Base-by-base conservation (phyloP, 53 echinoderm and acorn worm species). In the Echinarachnius parma region DNA sequence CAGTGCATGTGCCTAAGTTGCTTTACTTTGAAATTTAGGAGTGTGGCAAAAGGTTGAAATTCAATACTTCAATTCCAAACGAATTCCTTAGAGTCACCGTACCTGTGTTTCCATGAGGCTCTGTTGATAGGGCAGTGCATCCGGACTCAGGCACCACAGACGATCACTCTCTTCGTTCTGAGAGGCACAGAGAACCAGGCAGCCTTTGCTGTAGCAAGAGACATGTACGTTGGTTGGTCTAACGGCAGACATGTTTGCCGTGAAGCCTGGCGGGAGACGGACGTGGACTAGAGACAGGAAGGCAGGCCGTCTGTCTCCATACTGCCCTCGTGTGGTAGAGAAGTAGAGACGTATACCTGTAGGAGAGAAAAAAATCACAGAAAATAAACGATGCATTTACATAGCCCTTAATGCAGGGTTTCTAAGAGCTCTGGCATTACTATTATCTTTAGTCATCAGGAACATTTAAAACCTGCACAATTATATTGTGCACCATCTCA, bases 301-400 rank as follows among this genome's bases (percentile, higher is more conserved):
- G 22, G 79, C 69, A 2, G 98, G 98, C 20, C 98, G 67, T 44
- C 77, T 64, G 22, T 70, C 78, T 2, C 34, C 64, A 48, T 35
- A 35, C 74, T 56, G 55, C 39, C 74, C 74, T 72, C 58, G 3
- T n/a, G 78, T 80, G 26, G 88, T 92, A 19, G 88, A 85, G 72
- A 98, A 88, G 52, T 98, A 98, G 23, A 98, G 50, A n/a, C 98
- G 75, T 19, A 98, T 86, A 59, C 98, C 98, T 98, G 81, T n/a
- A 28, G 30, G 3, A 5, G 8, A 65, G 31, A 46, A 62, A 37
- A 0, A n/a, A n/a, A n/a, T n/a, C 28, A 59, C 18, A 26, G 18
- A 21, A 59, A 59, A 50, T 50, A 50, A 50, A 13, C 52, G n/a
- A n/a, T n/a, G n/a, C n/a, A n/a, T n/a, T n/a, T n/a, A n/a, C n/a